Evolutionary conservation across 2,888 invertebrate species (phyloP).

Genomic region (Bursaphelenchus okinawaensis): DNA sequence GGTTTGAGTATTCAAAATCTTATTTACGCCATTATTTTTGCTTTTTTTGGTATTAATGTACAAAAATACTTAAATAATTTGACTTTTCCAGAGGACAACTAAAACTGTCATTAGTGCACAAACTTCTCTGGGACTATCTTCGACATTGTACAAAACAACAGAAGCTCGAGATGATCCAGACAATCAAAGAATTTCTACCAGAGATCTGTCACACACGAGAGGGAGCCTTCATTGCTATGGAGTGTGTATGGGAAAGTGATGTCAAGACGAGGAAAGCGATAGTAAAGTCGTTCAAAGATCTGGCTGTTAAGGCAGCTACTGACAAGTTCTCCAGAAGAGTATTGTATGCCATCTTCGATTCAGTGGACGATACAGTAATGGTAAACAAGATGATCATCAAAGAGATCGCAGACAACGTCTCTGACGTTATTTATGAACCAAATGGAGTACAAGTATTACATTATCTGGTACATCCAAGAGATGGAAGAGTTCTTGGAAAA

Average conservation of each 20-base stretch:
- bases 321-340: slow-evolving; percentile 81
- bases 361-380: slow-evolving; percentile 84
- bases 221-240: slow-evolving; percentile 74
- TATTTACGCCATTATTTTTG: no score
- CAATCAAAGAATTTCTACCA: slow-evolving; percentile 68
- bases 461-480: slow-evolving; percentile 79
- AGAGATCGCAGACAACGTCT: slow-evolving; percentile 50
- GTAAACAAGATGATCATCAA: slow-evolving; percentile 70
- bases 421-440: slow-evolving; percentile 65
- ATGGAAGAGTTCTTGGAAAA: slow-evolving; percentile 77
- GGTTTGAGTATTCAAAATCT: slow-evolving; percentile 29
- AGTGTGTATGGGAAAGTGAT: slow-evolving; percentile 78
- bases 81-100: slow-evolving; percentile 59
- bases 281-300: slow-evolving; percentile 80
- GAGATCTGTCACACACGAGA: slow-evolving; percentile 63
- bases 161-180: slow-evolving; percentile 70
- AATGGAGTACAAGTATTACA: slow-evolving; percentile 80
- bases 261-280: slow-evolving; percentile 64
- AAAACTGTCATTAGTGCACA: slow-evolving; percentile 69
- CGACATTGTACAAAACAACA: slow-evolving; percentile 66
- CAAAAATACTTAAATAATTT: neutral
- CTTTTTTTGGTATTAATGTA: neutral
- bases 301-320: slow-evolving; percentile 72
- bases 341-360: slow-evolving; percentile 76
- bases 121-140: slow-evolving; percentile 76